phyloP scores from a whole-genome alignment of 2,888 invertebrate genomes.

The Agrochola lychnidis region DNA sequence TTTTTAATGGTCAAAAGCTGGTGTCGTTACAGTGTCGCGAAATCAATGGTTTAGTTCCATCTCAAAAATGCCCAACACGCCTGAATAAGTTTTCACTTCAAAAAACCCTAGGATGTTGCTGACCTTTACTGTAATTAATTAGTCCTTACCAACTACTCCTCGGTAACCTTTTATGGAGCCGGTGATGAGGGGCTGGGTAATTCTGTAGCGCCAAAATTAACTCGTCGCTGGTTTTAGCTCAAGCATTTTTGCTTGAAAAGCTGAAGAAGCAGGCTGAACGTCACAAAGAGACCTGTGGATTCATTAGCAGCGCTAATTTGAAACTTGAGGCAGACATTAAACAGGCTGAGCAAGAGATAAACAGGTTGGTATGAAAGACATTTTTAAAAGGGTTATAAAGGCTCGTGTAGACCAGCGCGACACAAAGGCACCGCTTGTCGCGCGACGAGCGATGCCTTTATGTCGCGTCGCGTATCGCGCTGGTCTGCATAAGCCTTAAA shows the following conservation, averaged over 20 bases:
- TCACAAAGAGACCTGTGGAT: constrained; percentile 75
- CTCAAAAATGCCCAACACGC: no score
- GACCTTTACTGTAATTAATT: not conserved
- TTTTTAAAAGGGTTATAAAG: not conserved
- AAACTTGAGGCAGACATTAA: constrained; percentile 82
- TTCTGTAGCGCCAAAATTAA: constrained; percentile 4
- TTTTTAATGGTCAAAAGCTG: no score
- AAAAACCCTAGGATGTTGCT: not conserved
- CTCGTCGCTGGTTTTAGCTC: constrained; percentile 71
- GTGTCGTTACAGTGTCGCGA: no score
- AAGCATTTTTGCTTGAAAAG: constrained; percentile 78
- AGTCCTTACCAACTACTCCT: not conserved
- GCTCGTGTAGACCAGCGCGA: no score
- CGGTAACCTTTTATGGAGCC: not conserved
- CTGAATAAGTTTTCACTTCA: no score
- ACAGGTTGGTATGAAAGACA: constrained; percentile 72
- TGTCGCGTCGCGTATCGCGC: no score
- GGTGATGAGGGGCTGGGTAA: not conserved
- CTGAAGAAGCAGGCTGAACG: constrained; percentile 77
- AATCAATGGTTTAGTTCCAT: no score
- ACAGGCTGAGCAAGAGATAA: constrained; percentile 79
- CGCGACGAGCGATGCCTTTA: no score
- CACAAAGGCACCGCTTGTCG: no score
- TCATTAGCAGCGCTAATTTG: constrained; percentile 76
- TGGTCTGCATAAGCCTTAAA: no score